Percentiles rank a stretch among this genome's conserved stretches.
These are phyloP conservation scores for Labeo calbasu DNA, from an alignment of 2,797 vertebrate genomes.

Conservation along the genomic window DNA sequence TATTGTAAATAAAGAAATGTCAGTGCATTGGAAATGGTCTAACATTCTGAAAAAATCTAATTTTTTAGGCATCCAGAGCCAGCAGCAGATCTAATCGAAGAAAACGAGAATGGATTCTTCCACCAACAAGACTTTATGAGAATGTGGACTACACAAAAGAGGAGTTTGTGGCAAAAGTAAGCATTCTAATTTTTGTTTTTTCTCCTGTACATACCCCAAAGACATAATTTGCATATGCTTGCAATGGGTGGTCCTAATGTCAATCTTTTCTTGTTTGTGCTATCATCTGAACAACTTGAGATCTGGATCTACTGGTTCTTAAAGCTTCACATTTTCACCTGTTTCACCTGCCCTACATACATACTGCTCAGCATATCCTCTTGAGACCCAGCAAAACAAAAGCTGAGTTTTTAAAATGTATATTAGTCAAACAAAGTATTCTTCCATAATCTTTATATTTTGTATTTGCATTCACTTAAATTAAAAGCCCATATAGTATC, in stretches of 20 bases:
- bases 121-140: constrained; percentile 83
- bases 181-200: neutral
- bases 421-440: too few relatives aligned
- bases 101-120: constrained; percentile 92
- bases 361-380: neutral
- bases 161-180: constrained; percentile 86
- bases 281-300: neutral
- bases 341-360: neutral
- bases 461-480: neutral
- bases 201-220: neutral
- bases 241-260: constrained; percentile 5
- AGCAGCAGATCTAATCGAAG: constrained; percentile 68
- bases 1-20: neutral
- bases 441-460: too few relatives aligned
- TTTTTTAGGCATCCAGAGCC: constrained; percentile 40
- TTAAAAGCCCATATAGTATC: neutral
- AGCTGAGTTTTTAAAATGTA: neutral
- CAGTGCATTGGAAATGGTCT: neutral
- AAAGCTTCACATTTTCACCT: neutral
- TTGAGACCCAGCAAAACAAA: neutral
- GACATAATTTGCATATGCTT: constrained; percentile 20
- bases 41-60: neutral
- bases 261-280: constrained; percentile 6
- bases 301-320: constrained; percentile 46
- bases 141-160: constrained; percentile 82